Evolutionary conservation across 2,797 vertebrate species (phyloP), one percentile per base, ranked within the genome.

Genomic region (Tokudaia muenninki): DNA sequence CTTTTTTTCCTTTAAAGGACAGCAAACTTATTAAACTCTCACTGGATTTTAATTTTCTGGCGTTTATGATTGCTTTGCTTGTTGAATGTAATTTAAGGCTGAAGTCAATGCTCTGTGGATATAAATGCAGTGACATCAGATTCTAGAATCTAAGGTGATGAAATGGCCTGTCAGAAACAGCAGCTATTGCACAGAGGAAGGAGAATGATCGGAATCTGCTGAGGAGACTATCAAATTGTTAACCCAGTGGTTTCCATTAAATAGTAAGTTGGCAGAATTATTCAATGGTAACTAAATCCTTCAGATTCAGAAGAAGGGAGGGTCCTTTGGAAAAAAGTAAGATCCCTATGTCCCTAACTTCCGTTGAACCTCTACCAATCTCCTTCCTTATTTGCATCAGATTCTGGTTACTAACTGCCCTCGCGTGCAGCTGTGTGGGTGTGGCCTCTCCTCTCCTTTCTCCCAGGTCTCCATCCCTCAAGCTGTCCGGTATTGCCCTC

Each of bases 1-100:
- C 11, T 92, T 96, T 94, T 50, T 84, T 34, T 70, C n/a, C 94
- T 94, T 57, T 61, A 47, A 92, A 72, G 81, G 65, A 72, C 83
- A 79, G 41, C 94, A 81, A 95, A 81, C 90, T 97, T 95, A 96
- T 94, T 97, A 97, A 95, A 90, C 52, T 94, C 79, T 88, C 67
- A 22, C 55, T 44, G 65, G 79, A 88, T 95, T 97, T 97, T 97
- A 92, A 97, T 97, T 93, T 97, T 91, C 86, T 91, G 74, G 90
- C 67, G 67, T 84, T 93, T 90, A 86, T 81, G 29, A 84, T 82
- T 93, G 81, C 81, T 70, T 86, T 95, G 77, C 50, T 57, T 86
- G 88, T 96, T 95, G 78, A 79, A 83, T 92, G 94, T 94, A 95
- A 95, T 86, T 95, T 93, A 91, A 93, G 75, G 87, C 75, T 90